These are phyloP conservation scores for Mactra quadrangularis DNA, from an alignment of 1,140 invertebrate genomes.

Conservation along the genomic window DNA sequence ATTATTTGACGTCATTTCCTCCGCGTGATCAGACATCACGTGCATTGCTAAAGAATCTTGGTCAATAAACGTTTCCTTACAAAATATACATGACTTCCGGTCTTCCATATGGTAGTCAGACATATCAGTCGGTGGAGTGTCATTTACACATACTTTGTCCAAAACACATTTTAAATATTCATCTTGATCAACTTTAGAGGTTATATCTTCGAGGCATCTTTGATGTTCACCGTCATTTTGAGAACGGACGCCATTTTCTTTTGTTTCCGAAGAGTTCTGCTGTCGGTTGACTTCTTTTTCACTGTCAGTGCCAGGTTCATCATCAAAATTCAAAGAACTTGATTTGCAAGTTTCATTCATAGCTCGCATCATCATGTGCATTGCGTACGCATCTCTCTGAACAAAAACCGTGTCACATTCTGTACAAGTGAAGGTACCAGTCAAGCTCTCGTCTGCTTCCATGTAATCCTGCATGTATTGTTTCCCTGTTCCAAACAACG, in stretches of 20 bases:
- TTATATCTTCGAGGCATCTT: conserved; percentile 53
- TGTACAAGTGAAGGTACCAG: conserved; percentile 68
- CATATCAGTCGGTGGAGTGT: background rate
- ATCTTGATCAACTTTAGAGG: conserved; percentile 48
- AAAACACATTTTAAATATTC: conserved; percentile 59
- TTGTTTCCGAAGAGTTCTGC: background rate
- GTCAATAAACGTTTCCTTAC: conserved; percentile 40
- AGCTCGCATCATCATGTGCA: conserved; percentile 77
- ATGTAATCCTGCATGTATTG: conserved; percentile 45
- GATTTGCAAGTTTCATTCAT: conserved; percentile 70
- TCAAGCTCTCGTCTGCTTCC: conserved; percentile 9
- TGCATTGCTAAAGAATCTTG: conserved; percentile 65
- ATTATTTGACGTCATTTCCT: conserved; percentile 16
- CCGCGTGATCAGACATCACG: conserved; percentile 62
- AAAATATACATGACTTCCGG: conserved; percentile 51
- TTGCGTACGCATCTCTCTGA: conserved; percentile 72
- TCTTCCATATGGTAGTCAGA: conserved; percentile 10
- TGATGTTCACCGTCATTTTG: background rate
- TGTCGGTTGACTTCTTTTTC: background rate
- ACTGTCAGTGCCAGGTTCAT: background rate
- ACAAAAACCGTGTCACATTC: conserved; percentile 72
- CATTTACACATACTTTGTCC: conserved; percentile 40
- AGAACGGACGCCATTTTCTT: background rate
- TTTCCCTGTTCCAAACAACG: conserved; percentile 50
- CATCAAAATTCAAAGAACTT: background rate